Percentiles rank a stretch among this genome's conserved stretches.
These are phyloP conservation scores for Castor canadensis DNA, from an alignment of 2,113 vertebrate species.

Conservation along the genomic window DNA sequence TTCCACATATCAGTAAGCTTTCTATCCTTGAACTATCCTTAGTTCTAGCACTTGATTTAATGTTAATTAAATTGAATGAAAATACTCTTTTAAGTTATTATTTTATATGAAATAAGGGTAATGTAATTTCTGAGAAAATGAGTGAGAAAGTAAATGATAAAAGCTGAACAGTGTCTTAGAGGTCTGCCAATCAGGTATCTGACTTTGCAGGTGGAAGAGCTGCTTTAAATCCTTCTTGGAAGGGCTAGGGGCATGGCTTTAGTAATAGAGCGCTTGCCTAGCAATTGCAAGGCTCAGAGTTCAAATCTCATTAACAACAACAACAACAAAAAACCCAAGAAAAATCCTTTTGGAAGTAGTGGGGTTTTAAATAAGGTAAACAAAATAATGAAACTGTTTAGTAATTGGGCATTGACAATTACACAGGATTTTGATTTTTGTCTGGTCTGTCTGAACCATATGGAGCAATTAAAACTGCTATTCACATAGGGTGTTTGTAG, in stretches of 20 bases:
- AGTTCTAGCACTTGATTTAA: too few species aligned
- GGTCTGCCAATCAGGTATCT: not conserved
- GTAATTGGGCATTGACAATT: not conserved
- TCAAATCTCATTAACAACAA: too few species aligned
- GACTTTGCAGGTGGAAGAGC: slow-evolving; percentile 30
- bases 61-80: not conserved
- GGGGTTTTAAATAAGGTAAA: slow-evolving; percentile 4
- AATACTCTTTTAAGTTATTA: slow-evolving; percentile 5
- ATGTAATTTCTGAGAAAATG: not conserved
- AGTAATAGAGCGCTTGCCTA: too few species aligned
- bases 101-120: slow-evolving; percentile 43
- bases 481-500: not conserved
- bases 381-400: slow-evolving; percentile 11
- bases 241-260: too few species aligned
- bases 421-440: slow-evolving; percentile 36
- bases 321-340: too few species aligned
- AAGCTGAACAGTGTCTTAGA: not conserved
- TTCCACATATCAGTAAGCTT: not conserved
- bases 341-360: too few species aligned
- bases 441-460: not conserved
- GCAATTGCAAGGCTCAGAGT: too few species aligned
- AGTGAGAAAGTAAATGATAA: not conserved
- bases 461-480: not conserved
- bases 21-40: too few species aligned
- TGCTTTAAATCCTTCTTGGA: slow-evolving; percentile 21